Conservation (phyloP, 2,797 vertebrate species). For the Fundulus diaphanus region DNA sequence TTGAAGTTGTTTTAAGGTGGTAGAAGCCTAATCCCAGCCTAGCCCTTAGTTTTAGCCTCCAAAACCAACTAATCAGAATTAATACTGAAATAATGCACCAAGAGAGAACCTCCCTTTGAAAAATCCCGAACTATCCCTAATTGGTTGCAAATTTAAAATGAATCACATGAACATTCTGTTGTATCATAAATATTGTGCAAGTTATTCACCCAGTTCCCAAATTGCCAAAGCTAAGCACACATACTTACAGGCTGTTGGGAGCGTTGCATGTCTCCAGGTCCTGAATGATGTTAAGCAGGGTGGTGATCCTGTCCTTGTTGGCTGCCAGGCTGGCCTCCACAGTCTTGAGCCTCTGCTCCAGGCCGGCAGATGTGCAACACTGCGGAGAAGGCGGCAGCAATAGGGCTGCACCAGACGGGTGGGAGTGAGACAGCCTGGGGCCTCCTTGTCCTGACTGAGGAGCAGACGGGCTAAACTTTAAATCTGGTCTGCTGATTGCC, state of each 20-base stretch:
- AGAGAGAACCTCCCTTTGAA: background rate
- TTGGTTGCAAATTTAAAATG: background rate
- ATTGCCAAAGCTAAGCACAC: background rate
- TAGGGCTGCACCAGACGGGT: constrained; percentile 65
- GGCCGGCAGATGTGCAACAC: constrained; percentile 73
- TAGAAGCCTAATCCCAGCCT: background rate
- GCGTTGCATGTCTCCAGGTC: constrained; percentile 92
- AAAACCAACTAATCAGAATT: background rate
- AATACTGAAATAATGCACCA: too few species aligned
- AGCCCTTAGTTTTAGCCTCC: background rate
- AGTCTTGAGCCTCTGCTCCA: constrained; percentile 88
- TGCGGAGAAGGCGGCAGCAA: constrained; percentile 68
- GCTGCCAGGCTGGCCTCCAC: constrained; percentile 93
- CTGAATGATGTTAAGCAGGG: constrained; percentile 95
- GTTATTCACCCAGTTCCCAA: background rate
- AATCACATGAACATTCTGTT: background rate
- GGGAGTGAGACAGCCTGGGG: constrained; percentile 65
- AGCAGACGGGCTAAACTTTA: constrained; percentile 33
- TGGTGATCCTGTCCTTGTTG: constrained; percentile 94
- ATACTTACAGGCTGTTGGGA: constrained; percentile 88
- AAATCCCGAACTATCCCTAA: background rate
- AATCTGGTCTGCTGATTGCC: constrained; percentile 33
- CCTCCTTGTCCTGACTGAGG: constrained; percentile 45
- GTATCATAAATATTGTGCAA: background rate
- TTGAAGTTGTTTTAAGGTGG: background rate